Base-by-base conservation (phyloP, 53 echinoderm and acorn worm species). In the Mesocentrotus franciscanus region DNA sequence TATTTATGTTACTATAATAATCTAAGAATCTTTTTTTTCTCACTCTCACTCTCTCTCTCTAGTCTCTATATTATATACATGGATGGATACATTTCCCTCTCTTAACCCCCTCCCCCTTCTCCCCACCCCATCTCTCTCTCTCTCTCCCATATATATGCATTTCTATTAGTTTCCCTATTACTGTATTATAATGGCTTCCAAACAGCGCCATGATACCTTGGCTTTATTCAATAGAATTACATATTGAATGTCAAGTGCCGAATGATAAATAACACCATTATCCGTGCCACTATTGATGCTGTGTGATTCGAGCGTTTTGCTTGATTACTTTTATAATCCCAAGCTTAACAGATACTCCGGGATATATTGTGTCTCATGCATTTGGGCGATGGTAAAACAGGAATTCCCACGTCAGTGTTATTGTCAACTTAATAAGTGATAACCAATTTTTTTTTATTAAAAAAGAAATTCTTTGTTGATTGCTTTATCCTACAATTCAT, bases 221-320 rank as follows among this genome's bases (percentile, higher is more conserved):
- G 35, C 39, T 68, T 36, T 34, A 32, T n/a, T 92, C 68, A 18
- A 70, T 92, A 68, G 92, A 61, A 68, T 92, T 68, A 64, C 33
- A 61, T 34, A 20, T 68, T 92, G 92, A 92, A 92, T 92, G 71
- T 70, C 92, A 92, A 92, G 71, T 92, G 39, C 18, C 4, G 60
- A 90, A 90, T 90, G 90, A 90, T 60, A 59, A 90, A 90, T 60
- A 60, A 60, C 35, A n/a, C 60, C 29, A 90, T 90, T 90, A 60
- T 81, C 81, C 90, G n/a, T 32, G 90, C 49, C 60, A 30, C 60
- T 42, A 60, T 90, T 60, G 90, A 60, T n/a, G 60, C 59, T 59
- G 85, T 87, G n/a, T 24, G 56, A 4, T 56, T 59, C 87, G 87
- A n/a, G 57, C 58, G 90, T 60, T 90, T 60, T 60, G 90, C 35